Evolutionary conservation across 1,140 invertebrate genomes (phyloP), one percentile per base, ranked within the genome.

Genomic region (Aphis craccivora): DNA sequence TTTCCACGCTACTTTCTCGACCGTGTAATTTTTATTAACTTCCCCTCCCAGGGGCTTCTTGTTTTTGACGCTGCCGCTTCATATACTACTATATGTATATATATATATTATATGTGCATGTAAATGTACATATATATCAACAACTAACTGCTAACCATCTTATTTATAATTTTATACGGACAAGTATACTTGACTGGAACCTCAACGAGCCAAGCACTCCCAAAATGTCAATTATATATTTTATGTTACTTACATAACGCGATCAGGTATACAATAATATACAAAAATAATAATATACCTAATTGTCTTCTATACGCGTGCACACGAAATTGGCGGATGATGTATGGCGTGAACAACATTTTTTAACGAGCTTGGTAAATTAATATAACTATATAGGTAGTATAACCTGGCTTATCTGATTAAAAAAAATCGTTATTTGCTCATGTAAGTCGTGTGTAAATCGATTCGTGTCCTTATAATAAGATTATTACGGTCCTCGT

Each of bases 11-110:
- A 93, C 91, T 84, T 93, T 84, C 91, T 93, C 91, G 91, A 93
- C 91, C 91, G 91, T 93, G 91, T 93, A 93, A 93, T 93, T 93
- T 93, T 84, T 93, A 93, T 93, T 93, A 83, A 93, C 91, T 93
- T 53, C 76, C 91, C 45, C 91, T 92, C 91, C 76, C 91, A 93
- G 37, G 81, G 91, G 81, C 91, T 86, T 60, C 91, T 86, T 45
- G 43, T 92, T 43, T 45, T 48, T 37, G n/a, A n/a, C 35, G 88
- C 45, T n/a, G n/a, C 48, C 51, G n/a, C 88, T 25, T 4, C 51
- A 23, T 86, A 86, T 45, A 30, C 40, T 86, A 30, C 14, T 45
- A 86, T 43, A 55, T 55, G 20, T 53, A 89, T 89, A 53, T 43
- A 37, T 67, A 55, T 37, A 55, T 55, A 90, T 25, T 30, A 4